These are phyloP conservation scores for Lysiphlebus fabarum DNA, from an alignment of 1,140 invertebrate genomes.

Conservation along the genomic window DNA sequence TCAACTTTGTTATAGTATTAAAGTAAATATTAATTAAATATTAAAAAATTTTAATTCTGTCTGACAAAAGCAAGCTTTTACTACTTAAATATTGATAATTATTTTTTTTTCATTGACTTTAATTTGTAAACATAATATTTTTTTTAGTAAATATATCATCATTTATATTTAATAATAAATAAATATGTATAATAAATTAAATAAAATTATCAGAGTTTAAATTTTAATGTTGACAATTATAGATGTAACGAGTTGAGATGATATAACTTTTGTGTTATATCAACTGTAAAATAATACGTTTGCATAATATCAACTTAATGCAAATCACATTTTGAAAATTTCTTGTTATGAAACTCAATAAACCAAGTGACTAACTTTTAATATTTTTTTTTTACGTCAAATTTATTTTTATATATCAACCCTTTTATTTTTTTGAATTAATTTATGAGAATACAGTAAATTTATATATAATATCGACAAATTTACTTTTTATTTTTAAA, in stretches of 20 bases:
- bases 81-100: too few species aligned
- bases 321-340: constrained; percentile 24
- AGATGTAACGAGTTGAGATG: constrained; percentile 15
- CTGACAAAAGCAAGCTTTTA: too few species aligned
- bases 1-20: too few species aligned
- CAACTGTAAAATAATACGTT: constrained; percentile 7
- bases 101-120: too few species aligned
- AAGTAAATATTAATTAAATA: too few species aligned
- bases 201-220: too few species aligned
- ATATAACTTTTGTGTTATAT: constrained; percentile 8
- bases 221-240: constrained; percentile 5
- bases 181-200: not conserved
- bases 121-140: too few species aligned
- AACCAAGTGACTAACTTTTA: constrained; percentile 6
- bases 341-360: constrained; percentile 12
- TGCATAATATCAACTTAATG: constrained; percentile 26
- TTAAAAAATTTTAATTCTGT: too few species aligned
- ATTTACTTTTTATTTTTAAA: too few species aligned
- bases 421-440: not conserved
- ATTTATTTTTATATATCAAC: not conserved
- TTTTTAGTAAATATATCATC: not conserved
- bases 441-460: too few species aligned
- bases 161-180: not conserved
- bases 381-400: not conserved
- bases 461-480: too few species aligned